Evolutionary conservation across 2,888 invertebrate genomes (phyloP), one percentile per base, ranked within the genome.

Genomic region (Lacanobia wlatinum): DNA sequence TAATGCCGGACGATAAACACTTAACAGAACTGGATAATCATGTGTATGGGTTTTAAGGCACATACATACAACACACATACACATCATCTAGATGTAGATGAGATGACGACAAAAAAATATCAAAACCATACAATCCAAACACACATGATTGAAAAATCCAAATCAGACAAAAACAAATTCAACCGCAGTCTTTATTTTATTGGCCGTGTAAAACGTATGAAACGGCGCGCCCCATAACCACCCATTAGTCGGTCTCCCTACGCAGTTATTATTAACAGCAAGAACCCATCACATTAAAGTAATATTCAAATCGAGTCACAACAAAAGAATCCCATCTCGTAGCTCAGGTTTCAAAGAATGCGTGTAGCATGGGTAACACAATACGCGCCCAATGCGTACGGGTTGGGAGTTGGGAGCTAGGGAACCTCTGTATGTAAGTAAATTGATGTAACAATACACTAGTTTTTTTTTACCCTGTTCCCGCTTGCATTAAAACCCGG

Each of bases 281-380:
- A 88, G 89, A 88, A 88, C 91, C 91, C 91, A 92, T 93, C 92
- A 91, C 90, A 93, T 93, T 93, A 92, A 91, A 92, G 93, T 92
- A 92, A 95, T 95, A 96, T 95, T 96, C 93, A 95, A 95, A 95
- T 95, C 90, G 90, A 91, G 90, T 88, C 89, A 88, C 90, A 92
- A 95, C 94, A 95, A 95, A 95, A 92, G 95, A 93, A 92, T 93
- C 92, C 92, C 92, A 92, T 92, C 88, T 89, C 90, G 84, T 86
- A 88, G 92, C 90, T 95, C 93, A 90, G 88, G 92, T 95, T 95
- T 92, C 95, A 93, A 92, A 93, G 92, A 94, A 92, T 93, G 93
- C 90, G 91, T 92, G 90, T 90, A 90, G 87, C 92, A 90, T 88
- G 91, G 89, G 95, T 93, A 95, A 95, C 90, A 94, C 93, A 95